Base-by-base conservation (phyloP, 1,140 invertebrate species). In the Calosoma granatense region DNA sequence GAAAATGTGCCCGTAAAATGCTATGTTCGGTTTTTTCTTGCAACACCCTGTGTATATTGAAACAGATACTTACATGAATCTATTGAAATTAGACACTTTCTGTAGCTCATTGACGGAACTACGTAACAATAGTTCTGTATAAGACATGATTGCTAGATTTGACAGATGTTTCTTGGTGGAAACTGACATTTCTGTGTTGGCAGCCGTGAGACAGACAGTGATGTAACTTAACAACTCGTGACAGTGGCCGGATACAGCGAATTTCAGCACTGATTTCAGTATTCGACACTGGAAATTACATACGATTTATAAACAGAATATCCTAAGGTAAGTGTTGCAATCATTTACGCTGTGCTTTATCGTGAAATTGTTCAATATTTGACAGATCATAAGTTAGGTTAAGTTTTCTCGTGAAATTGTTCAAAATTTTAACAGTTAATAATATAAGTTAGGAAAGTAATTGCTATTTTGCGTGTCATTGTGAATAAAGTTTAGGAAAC, bases 231-330 rank as follows among this genome's bases (percentile, higher is more conserved):
- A 76, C 36, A 89, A 70, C 60, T 88, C 84, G 36, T 76, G 77
- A 9, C 85, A 81, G 64, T 83, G 80, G 1, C 87, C 86, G 61
- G 81, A 77, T 51, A 81, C 79, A 55, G 87, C 85, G 64, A 90
- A 78, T 70, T 87, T 86, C 17, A 87, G 74, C 14, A 87, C 81
- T 58, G 83, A 79, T 61, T 86, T 85, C 47, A 86, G 74, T 54
- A 86, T 76, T 60, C 79, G 74, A 70, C 78, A 82, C 81, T 83
- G 65, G 59, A 71, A 71, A 47, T 39, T 36, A 62, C 55, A 47
- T 60, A 20, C 20, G 56, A 55, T 23, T 22, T 30, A 9, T 26
- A 17, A 57, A 60, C 15, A 20, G 15, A 55, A 26, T 22, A 41
- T 59, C n/a, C n/a, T n/a, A n/a, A n/a, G n/a, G n/a, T n/a, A n/a